Evolutionary conservation across 2,888 invertebrate genomes (phyloP), one percentile per base, ranked within the genome.

Genomic region (Macroteleia sp.): DNA sequence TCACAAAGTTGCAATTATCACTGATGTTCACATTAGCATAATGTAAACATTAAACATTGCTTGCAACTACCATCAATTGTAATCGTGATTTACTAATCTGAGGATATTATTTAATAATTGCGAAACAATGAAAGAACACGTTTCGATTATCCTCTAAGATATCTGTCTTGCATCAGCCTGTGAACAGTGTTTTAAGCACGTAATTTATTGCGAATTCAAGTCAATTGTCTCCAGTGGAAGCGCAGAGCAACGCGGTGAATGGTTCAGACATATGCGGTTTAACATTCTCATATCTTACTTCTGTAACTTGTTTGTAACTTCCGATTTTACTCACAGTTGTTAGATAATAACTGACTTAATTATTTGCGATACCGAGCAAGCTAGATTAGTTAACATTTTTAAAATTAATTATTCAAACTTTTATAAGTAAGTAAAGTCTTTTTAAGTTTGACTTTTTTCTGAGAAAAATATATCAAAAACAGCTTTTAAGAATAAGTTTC

Each of bases 71-170:
- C 50, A 32, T 28, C 61, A 56, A 39, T 41, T 41, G 48, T 19
- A 62, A 56, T 66, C 52, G 12, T 20, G 44, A 57, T 64, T 64
- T 42, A 57, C 41, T 57, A 73, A 74, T 66, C 41, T 52, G 25
- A 59, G 32, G 50, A 61, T 57, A 67, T 67, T 74, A 74, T 64
- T 73, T 64, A 66, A 66, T 66, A 74, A 66, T 57, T 74, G 59
- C 52, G 66, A 74, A 74, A 66, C 73, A 66, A 66, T 57, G 22
- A 28, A 30, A 34, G 42, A 59, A 34, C 17, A 36, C 19, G 44
- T 16, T 66, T 66, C 22, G 67, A 46, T 61, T 59, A 52, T 52
- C 52, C 9, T 28, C 12, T 36, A 32, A 73, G 64, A 64, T 73
- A 64, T 57, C 73, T 64, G 54, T 42, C 44, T 50, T 70, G 32